Base-by-base conservation (phyloP, 1,140 invertebrate genomes). In the Mactra quadrangularis region DNA sequence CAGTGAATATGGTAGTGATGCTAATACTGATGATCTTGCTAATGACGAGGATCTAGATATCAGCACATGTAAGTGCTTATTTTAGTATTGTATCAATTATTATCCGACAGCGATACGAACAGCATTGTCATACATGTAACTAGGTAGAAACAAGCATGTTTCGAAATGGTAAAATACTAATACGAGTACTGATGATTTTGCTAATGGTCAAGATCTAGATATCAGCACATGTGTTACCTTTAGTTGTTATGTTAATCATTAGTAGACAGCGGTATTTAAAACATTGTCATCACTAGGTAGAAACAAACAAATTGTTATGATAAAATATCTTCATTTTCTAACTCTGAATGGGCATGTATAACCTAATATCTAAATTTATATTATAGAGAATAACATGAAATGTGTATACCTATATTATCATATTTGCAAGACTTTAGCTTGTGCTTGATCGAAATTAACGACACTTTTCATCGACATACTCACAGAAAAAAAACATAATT, bases 1-100 rank as follows among this genome's bases (percentile, higher is more conserved):
- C 17, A 88, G 86, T 57, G 91, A 92, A n/a, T 92, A 90, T 77
- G 88, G 85, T 6, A 91, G 89, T 82, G 87, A 89, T 72, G 91
- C 86, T 11, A 82, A 90, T 62, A 92, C 91, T 11, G 91, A 92
- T 84, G 91, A 92, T 29, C 82, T 93, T 19, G 92, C 92, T 19
- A 75, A 91, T 52, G 92, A 92, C 62, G 91, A 90, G 57, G 92
- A 93, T 81, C 79, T 93, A n/a, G 92, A 93, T 76, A 83, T 90
- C 38, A 81, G 84, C 11, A 91, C 91, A 57, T 83, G 92, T 93
- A 85, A 87, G 90, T 88, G 25, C 64, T 41, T 47, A 22, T 47
- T n/a, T 9, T 62, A 4, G 27, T 15, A 9, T 27, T n/a, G n/a
- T n/a, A n/a, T n/a, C n/a, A 11, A 50, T 11, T 50, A 50, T 11